Conservation (phyloP, 2,797 vertebrate species). For the Tokudaia muenninki region DNA sequence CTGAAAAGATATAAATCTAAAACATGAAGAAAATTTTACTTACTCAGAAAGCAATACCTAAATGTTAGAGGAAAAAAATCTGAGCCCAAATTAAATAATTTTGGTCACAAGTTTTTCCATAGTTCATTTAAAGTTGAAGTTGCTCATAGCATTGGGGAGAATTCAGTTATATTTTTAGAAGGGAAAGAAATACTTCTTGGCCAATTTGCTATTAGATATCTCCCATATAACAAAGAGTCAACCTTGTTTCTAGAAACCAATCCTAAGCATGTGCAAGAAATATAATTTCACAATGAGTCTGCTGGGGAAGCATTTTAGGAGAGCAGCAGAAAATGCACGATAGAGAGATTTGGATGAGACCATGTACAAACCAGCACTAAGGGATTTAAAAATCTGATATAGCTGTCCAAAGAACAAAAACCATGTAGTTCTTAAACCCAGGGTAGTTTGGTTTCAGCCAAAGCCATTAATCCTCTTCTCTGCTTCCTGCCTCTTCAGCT, state of each 20-base stretch:
- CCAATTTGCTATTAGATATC: background rate
- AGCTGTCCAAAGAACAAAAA: conserved; percentile 67
- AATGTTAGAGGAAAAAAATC: background rate
- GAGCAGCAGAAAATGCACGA: background rate
- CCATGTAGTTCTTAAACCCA: conserved; percentile 59
- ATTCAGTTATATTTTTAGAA: background rate
- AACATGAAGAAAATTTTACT: conserved; percentile 31
- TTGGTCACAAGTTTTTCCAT: background rate
- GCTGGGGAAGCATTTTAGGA: conserved; percentile 33
- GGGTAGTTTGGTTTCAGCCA: conserved; percentile 66
- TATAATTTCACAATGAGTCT: conserved; percentile 44
- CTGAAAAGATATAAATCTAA: conserved; percentile 36
- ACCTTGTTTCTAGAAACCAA: conserved; percentile 36
- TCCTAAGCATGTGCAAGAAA: conserved; percentile 39
- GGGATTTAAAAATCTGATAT: conserved; percentile 75
- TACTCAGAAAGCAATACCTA: conserved; percentile 49
- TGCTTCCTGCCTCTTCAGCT: conserved; percentile 65
- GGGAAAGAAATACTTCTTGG: background rate
- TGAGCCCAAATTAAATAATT: background rate
- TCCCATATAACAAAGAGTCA: background rate
- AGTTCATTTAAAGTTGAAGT: conserved; percentile 23
- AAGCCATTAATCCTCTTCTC: conserved; percentile 80
- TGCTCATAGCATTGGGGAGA: background rate
- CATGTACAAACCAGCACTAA: conserved; percentile 66
- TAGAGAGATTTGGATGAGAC: conserved; percentile 62